Percentiles rank a stretch among this genome's conserved stretches.
phyloP scores from a whole-genome alignment of 2,113 vertebrate species.

The Etheostoma spectabile region DNA sequence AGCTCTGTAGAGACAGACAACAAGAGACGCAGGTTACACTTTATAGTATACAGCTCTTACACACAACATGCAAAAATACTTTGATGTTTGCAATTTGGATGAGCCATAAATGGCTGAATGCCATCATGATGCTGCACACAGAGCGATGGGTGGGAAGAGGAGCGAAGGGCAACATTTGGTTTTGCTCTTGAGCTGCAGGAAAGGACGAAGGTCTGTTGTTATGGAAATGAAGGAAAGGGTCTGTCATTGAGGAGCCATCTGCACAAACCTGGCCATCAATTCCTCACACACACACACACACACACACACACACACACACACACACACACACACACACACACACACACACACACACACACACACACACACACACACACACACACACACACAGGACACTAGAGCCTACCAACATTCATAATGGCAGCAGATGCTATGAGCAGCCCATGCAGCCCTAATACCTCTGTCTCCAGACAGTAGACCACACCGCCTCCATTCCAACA shows the following conservation, averaged over 20 bases:
- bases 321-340: neutral
- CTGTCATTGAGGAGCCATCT: slow-evolving; percentile 80
- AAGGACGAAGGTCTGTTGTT: slow-evolving; percentile 74
- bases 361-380: slow-evolving; percentile 30
- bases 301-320: too few relatives aligned
- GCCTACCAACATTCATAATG: slow-evolving; percentile 4
- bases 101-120: neutral
- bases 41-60: neutral
- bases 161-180: slow-evolving; percentile 35
- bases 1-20: slow-evolving; percentile 74
- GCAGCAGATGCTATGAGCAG: slow-evolving; percentile 49
- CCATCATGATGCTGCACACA: slow-evolving; percentile 8
- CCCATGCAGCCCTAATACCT: slow-evolving; percentile 64
- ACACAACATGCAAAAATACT: neutral
- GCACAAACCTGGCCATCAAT: slow-evolving; percentile 61
- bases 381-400: neutral
- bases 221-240: slow-evolving; percentile 79
- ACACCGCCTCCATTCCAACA: slow-evolving; percentile 49
- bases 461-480: slow-evolving; percentile 42
- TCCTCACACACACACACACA: slow-evolving; percentile 37
- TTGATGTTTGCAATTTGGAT: neutral
- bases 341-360: slow-evolving; percentile 13
- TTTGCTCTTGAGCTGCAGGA: slow-evolving; percentile 55
- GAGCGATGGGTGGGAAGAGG: slow-evolving; percentile 25
- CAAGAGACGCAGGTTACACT: slow-evolving; percentile 8